Conservation (phyloP, 2,888 invertebrate genomes). For the Panzeria rudis region DNA sequence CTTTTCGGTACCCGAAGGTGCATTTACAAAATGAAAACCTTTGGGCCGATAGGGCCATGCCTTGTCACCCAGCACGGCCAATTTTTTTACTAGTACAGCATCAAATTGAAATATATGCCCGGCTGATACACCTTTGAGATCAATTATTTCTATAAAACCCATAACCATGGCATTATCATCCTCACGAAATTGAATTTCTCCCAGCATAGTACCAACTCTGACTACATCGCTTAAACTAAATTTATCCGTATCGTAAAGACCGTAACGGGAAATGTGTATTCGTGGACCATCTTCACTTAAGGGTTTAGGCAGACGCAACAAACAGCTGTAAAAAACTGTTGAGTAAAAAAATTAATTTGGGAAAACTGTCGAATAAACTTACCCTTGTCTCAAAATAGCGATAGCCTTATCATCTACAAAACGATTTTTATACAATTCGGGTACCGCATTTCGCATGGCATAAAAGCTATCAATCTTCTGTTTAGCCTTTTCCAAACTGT, state of each 20-base stretch:
- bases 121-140: slow-evolving; percentile 85
- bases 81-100: slow-evolving; percentile 86
- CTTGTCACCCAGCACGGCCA: slow-evolving; percentile 85
- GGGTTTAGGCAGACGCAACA: slow-evolving; percentile 80
- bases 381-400: slow-evolving; percentile 81
- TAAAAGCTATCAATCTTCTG: slow-evolving; percentile 86
- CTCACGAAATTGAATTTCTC: slow-evolving; percentile 86
- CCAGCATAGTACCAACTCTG: slow-evolving; percentile 86
- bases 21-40: slow-evolving; percentile 86
- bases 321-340: slow-evolving; percentile 75
- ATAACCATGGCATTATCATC: slow-evolving; percentile 87
- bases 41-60: slow-evolving; percentile 87
- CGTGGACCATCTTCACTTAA: slow-evolving; percentile 84
- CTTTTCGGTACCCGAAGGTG: slow-evolving; percentile 86
- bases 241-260: slow-evolving; percentile 84
- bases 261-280: slow-evolving; percentile 85
- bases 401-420: slow-evolving; percentile 79
- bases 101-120: slow-evolving; percentile 86
- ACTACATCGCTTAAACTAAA: slow-evolving; percentile 85
- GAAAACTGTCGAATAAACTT: too few species aligned
- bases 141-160: slow-evolving; percentile 86
- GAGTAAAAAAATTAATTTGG: neutral
- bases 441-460: slow-evolving; percentile 85
- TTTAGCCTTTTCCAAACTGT: slow-evolving; percentile 85
- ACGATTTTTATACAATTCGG: slow-evolving; percentile 85